Evolutionary conservation across 2,797 vertebrate genomes (phyloP), one percentile per base, ranked within the genome.

Genomic region (Acridotheres tristis): DNA sequence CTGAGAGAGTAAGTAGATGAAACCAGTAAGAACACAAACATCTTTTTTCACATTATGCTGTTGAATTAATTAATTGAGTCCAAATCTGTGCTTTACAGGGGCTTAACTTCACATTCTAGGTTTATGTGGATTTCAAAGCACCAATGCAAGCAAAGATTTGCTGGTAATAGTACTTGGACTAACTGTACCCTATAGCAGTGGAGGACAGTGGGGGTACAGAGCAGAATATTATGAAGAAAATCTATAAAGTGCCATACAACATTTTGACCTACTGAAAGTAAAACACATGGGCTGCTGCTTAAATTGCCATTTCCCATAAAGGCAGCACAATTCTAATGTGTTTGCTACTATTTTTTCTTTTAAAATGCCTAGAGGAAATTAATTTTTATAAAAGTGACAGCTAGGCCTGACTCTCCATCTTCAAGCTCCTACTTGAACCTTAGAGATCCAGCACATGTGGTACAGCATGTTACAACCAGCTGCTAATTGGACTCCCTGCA

Each of bases 401-500:
- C 42, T 36, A 78, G 67, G 61, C 14, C 38, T 84, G 59, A 91
- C 69, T 45, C 42, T 85, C 69, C 4, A 4, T 85, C 48, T 57
- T 93, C 72, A 72, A 71, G 59, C 32, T 75, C 36, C 43, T 77
- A 25, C 77, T 88, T 79, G 71, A 81, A 34, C 36, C 55, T 93
- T 62, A 32, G 78, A 77, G 81, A 95, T 81, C 50, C 57, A 86
- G 43, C 57, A 79, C 83, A 74, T 72, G 74, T 90, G 83, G 91
- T 92, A 68, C 42, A 76, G 85, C 73, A 74, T 50, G 69, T 79
- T 77, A 50, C 51, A 87, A 67, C 20, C 78, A 88, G 91, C 68
- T 88, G 76, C 86, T 95, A 95, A 94, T 51, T 94, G 82, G 54
- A 30, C 25, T 94, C 32, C 75, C 47, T 43, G 82, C 43, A 93